Evolutionary conservation across 2,113 vertebrate species (phyloP), one percentile per base, ranked within the genome.

Genomic region (Hippocampus guttulatus): DNA sequence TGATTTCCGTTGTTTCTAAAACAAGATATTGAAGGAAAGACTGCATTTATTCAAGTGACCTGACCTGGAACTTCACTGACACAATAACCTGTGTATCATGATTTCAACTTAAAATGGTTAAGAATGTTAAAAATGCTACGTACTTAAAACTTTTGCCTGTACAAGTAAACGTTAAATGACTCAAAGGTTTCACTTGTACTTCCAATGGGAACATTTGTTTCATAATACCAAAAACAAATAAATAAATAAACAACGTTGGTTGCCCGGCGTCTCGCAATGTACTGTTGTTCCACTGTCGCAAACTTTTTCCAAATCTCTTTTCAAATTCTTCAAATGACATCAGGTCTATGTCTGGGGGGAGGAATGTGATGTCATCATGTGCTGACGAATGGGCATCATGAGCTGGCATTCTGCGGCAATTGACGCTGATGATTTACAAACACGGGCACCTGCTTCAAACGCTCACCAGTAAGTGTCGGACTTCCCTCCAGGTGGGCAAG

Each of bases 401-500:
- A 20, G 11, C 12, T 65, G 63, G n/a, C 63, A 65, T 45, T 65
- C 4, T 33, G 25, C 25, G 2, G 12, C 57, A 38, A 52, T 52
- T 33, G 47, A 33, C 49, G 45, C 18, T 38, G 47, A 52, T 8
- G 25, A 30, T 52, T 49, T 21, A 67, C 10, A 15, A 67, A 76
- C 57, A 70, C 64, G 69, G 65, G 77, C 81, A 90, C 77, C 85
- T 86, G 87, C 77, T 89, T 67, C 54, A 65, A 67, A 71, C 55
- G 30, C 74, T 85, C 75, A 70, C 73, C 45, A 65, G 57, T 27
- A 27, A 27, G 25, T 21, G 10, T 73, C 21, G 30, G 61, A 76
- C 63, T 74, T 62, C 49, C 75, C 76, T 75, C 83, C 87, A 90
- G 83, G 74, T 85, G 84, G 82, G 73, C 79, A 74, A 76, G 73